Base-by-base conservation (phyloP, 1,140 invertebrate genomes). In the Scylla paramamosain region DNA sequence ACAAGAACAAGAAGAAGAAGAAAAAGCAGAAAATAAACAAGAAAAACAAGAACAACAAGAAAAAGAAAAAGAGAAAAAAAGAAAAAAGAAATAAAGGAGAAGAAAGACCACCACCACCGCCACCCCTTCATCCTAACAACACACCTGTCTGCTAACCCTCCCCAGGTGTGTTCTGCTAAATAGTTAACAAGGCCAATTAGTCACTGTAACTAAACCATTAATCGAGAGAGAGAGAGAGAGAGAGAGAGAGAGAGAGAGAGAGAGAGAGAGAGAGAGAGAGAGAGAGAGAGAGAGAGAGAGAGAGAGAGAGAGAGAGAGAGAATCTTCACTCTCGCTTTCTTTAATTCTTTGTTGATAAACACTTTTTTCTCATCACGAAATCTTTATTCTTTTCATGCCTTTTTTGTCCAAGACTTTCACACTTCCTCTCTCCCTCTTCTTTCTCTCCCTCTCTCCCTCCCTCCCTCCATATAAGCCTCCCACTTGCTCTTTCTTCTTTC, bases 241-340 rank as follows among this genome's bases (percentile, higher is more conserved):
- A 84, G 83, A 84, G 83, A 84, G 83, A 84, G 83, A 84, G 83
- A 84, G 83, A 84, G 83, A 84, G 83, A 84, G 83, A 84, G 83
- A 84, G 83, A 59, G 52, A 59, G 52, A 59, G 52, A 59, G 52
- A 59, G 52, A 59, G 52, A 59, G 39, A 39, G 39, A 39, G 83
- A 84, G 83, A 84, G 83, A 84, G 83, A 84, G 83, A 84, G 83
- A 84, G 83, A 84, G 83, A 84, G 83, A 84, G 83, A 84, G 83
- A 84, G 83, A 84, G 83, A 84, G 83, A 84, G 83, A 59, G 52
- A 59, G 52, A 59, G 52, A 59, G 52, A 59, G 52, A 59, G 52
- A 59, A 20, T 59, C 10, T 14, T 59, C 52, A 59, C 52, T 59
- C 20, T 87, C 84, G 14, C 84, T 45, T 45, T 3, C 28, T 29